Conservation (phyloP, 2,113 vertebrate genomes). For the Boleophthalmus pectinirostris region DNA sequence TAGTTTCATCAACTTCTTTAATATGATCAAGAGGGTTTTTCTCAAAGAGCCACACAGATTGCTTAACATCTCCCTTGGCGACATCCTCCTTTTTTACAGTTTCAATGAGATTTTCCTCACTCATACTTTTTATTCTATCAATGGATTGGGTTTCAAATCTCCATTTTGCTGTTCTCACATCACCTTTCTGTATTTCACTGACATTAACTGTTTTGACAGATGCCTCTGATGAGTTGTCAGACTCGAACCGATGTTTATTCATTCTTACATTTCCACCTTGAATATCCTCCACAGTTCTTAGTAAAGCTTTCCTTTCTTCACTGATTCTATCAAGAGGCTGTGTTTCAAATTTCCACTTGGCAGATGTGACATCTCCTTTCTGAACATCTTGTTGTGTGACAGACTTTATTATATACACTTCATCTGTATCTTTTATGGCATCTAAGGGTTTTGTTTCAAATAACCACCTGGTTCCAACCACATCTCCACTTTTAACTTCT, state of each 20-base stretch:
- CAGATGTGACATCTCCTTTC: constrained; percentile 86
- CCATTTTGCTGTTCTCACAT: constrained; percentile 89
- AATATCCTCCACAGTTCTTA: constrained; percentile 80
- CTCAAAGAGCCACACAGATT: constrained; percentile 92
- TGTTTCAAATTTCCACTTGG: constrained; percentile 91
- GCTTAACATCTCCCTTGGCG: constrained; percentile 85
- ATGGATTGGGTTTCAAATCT: constrained; percentile 89
- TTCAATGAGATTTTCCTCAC: constrained; percentile 80
- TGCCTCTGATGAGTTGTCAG: constrained; percentile 66
- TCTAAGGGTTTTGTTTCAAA: constrained; percentile 94
- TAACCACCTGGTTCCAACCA: constrained; percentile 87
- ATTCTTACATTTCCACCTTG: constrained; percentile 85
- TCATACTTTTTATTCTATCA: constrained; percentile 85
- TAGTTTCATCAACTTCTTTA: constrained; percentile 76
- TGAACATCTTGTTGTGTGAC: constrained; percentile 89
- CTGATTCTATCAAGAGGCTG: constrained; percentile 86
- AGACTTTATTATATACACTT: constrained; percentile 87
- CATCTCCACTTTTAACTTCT: constrained; percentile 86
- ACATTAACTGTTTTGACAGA: constrained; percentile 84
- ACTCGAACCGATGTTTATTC: constrained; percentile 84
- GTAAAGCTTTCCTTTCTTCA: constrained; percentile 71
- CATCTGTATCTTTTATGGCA: constrained; percentile 83
- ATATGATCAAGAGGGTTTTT: constrained; percentile 85
- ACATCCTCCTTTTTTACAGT: constrained; percentile 84
- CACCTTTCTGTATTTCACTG: constrained; percentile 87